These are phyloP conservation scores for Garrulus glandarius DNA, from an alignment of 2,797 vertebrate genomes.

Conservation along the genomic window DNA sequence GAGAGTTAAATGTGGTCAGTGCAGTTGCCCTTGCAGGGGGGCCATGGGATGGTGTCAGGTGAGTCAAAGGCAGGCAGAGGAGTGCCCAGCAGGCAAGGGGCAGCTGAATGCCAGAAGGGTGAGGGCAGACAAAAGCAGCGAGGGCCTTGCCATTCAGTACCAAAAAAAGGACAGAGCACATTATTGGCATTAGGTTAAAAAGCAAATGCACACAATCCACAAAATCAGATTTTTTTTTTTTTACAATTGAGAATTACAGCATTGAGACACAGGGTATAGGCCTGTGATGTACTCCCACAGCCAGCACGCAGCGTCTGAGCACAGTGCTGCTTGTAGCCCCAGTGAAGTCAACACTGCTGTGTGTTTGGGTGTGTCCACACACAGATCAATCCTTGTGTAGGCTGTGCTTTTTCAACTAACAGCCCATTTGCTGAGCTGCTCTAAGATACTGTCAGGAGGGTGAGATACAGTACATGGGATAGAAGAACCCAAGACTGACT, in stretches of 20 bases:
- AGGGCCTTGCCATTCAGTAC: background rate
- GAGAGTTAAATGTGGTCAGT: background rate
- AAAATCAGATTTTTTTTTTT: background rate
- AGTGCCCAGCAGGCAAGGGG: background rate
- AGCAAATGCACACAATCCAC: background rate
- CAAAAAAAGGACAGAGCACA: background rate
- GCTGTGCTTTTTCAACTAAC: background rate
- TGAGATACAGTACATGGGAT: background rate
- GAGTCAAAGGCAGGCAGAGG: background rate
- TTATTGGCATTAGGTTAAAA: background rate
- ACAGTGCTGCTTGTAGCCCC: background rate
- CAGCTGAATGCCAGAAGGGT: background rate
- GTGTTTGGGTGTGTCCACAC: background rate
- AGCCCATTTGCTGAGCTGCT: background rate
- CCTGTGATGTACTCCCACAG: background rate
- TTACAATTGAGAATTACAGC: background rate
- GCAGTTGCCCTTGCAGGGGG: background rate
- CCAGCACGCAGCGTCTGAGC: background rate
- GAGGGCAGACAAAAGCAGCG: background rate
- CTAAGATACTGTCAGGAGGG: background rate
- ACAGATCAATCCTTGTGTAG: background rate
- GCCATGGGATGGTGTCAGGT: background rate
- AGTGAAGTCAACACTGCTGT: background rate
- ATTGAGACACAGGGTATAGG: accelerated
- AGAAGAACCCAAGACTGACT: background rate